These are phyloP conservation scores for Acanthosoma haemorrhoidale DNA, from an alignment of 2,888 invertebrate genomes.

Conservation along the genomic window DNA sequence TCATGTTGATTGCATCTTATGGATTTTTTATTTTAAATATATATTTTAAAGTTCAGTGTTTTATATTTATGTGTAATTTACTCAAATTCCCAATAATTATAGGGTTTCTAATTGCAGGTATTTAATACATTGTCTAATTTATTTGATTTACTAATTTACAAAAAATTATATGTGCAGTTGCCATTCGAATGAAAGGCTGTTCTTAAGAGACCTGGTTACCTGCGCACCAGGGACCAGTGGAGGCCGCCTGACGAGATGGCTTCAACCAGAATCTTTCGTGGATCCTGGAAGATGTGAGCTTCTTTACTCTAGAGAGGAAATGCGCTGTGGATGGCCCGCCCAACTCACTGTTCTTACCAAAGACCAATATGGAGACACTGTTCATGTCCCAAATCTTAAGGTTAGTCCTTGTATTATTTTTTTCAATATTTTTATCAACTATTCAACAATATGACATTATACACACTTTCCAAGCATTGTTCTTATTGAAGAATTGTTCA, in stretches of 20 bases:
- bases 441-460: neutral
- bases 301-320: conserved; percentile 62
- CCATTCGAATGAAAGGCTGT: conserved; percentile 85
- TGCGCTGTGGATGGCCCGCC: conserved; percentile 77
- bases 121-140: too few relatives aligned
- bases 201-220: conserved; percentile 85
- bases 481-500: too few relatives aligned
- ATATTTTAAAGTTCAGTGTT: too few relatives aligned
- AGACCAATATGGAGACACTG: conserved; percentile 88
- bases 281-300: conserved; percentile 85
- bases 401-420: conserved; percentile 49
- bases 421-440: neutral
- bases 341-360: conserved; percentile 73
- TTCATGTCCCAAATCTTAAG: conserved; percentile 77
- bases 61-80: too few relatives aligned
- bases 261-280: conserved; percentile 86
- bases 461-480: too few relatives aligned
- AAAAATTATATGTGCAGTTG: conserved; percentile 60
- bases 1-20: too few relatives aligned
- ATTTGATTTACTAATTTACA: too few relatives aligned
- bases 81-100: too few relatives aligned
- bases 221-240: conserved; percentile 82
- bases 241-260: conserved; percentile 87
- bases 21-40: too few relatives aligned
- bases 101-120: too few relatives aligned